Conservation (phyloP, 2,888 invertebrate species). For the Eupithecia pulchellata region DNA sequence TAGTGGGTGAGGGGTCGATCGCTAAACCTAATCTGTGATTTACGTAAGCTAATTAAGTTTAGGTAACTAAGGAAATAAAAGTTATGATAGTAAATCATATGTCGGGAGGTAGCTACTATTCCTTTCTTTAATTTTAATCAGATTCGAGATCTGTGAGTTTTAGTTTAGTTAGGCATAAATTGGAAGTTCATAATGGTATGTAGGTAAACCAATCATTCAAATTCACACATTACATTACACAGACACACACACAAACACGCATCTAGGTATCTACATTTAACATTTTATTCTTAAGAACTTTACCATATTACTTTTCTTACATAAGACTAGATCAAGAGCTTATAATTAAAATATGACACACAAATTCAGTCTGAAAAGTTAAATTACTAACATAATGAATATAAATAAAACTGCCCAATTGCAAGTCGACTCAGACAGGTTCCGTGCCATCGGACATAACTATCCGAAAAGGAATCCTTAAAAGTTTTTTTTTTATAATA, state of each 20-base stretch:
- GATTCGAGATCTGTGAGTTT: neutral
- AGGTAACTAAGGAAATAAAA: neutral
- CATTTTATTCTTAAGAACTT: neutral
- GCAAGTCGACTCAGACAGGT: no score
- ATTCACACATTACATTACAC: neutral
- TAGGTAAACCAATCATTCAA: neutral
- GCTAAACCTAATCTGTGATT: no score
- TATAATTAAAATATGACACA: neutral
- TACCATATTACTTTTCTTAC: neutral
- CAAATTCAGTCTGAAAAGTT: neutral
- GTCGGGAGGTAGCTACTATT: neutral
- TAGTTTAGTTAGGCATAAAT: neutral
- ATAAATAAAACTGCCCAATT: no score
- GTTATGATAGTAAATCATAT: neutral
- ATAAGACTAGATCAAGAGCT: neutral
- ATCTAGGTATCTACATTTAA: neutral
- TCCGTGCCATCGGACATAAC: no score
- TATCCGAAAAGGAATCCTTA: no score
- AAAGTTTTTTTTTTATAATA: neutral
- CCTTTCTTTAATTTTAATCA: neutral
- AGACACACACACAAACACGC: neutral
- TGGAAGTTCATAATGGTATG: neutral
- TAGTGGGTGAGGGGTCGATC: no score
- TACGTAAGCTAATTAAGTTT: neutral
- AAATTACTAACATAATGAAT: neutral